Evolutionary conservation across 2,113 vertebrate genomes (phyloP).

Genomic region (Plecotus auritus): DNA sequence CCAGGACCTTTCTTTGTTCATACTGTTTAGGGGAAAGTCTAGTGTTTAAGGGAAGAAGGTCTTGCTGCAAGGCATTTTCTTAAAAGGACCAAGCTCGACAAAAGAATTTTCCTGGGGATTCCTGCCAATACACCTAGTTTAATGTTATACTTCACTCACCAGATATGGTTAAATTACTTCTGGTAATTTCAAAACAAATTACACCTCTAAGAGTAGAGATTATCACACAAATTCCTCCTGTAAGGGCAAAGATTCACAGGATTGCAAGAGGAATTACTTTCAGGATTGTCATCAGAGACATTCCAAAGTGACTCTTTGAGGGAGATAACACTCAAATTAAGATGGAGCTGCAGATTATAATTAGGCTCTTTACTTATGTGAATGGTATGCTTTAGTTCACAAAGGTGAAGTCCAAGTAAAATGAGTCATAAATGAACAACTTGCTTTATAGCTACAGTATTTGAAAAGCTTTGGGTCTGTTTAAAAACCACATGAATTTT

Average conservation of each 20-base stretch:
- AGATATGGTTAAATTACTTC: neutral
- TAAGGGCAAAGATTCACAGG: neutral
- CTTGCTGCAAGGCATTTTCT: neutral
- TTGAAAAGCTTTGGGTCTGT: constrained; percentile 7
- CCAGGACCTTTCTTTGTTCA: neutral
- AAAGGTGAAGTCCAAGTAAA: neutral
- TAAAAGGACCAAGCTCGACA: neutral
- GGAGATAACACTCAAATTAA: neutral
- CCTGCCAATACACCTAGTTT: neutral
- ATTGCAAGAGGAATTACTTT: neutral
- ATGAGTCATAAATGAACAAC: neutral
- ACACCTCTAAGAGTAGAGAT: neutral
- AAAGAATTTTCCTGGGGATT: neutral
- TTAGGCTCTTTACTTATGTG: neutral
- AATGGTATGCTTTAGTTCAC: neutral
- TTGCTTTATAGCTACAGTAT: neutral
- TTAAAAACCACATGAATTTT: neutral
- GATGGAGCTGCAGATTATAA: neutral
- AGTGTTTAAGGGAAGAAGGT: neutral
- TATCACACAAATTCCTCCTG: neutral
- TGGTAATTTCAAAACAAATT: neutral
- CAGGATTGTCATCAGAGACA: neutral
- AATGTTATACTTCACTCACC: neutral
- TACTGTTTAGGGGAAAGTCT: neutral
- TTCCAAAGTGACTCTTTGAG: neutral